Percentiles rank a stretch among this genome's conserved stretches.
Evolutionary conservation across 2,797 vertebrate genomes (phyloP).

Genomic region (Halcyon badia): DNA sequence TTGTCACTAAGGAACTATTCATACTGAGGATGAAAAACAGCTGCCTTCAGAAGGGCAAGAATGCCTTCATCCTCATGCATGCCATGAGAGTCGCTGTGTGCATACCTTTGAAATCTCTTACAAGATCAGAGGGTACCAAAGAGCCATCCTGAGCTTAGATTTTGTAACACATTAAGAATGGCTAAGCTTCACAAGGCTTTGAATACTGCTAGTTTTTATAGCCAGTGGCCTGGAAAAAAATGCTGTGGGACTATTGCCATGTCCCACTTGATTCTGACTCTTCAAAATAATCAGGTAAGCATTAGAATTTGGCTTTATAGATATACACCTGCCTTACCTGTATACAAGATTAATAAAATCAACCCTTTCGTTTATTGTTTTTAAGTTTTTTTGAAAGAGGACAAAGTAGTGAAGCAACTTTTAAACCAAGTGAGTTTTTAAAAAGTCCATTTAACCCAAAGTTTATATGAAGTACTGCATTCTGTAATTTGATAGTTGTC

Average conservation of each 20-base stretch:
- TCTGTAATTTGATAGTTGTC: constrained; percentile 43
- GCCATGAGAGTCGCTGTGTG: rapidly evolving
- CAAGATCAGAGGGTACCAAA: not conserved
- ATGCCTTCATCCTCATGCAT: not conserved
- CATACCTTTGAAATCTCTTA: not conserved
- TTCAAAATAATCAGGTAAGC: not conserved
- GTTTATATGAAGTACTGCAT: not conserved
- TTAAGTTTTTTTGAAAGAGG: not conserved
- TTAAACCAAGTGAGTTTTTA: not conserved
- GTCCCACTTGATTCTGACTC: not conserved
- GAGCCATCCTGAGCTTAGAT: not conserved
- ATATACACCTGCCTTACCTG: not conserved
- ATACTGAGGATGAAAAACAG: not conserved
- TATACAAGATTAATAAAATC: not conserved
- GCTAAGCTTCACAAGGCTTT: not conserved
- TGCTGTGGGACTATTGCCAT: not conserved
- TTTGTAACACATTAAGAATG: not conserved
- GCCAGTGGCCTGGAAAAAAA: not conserved
- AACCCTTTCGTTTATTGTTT: not conserved
- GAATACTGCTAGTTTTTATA: not conserved
- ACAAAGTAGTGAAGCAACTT: not conserved
- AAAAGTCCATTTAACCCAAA: constrained; percentile 38
- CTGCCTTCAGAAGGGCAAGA: not conserved
- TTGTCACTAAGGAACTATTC: not conserved
- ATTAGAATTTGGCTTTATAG: not conserved